A percentile compares a stretch with the other conserved stretches of the same genome.
phyloP scores from a whole-genome alignment of 2,888 invertebrate species.

The Tipula confusa region DNA sequence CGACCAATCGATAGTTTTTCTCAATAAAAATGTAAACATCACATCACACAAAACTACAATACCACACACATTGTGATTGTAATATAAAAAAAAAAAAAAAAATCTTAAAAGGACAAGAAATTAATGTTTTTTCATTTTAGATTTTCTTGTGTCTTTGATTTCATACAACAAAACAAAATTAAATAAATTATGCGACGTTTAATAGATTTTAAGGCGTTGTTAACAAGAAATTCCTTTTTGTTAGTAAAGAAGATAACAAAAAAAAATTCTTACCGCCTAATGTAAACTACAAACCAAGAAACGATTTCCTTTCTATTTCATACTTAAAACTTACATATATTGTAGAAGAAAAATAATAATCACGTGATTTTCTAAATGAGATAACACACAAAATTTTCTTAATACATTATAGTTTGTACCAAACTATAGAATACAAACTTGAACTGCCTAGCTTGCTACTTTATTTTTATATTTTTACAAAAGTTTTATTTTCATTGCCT shows the following conservation, averaged over 20 bases:
- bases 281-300: too few relatives aligned
- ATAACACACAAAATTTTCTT: neutral
- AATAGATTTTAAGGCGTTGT: neutral
- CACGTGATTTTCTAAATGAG: neutral
- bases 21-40: slow-evolving; percentile 3
- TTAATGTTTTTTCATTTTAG: neutral
- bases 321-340: too few relatives aligned
- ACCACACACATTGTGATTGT: neutral
- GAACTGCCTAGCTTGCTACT: neutral
- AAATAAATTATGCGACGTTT: neutral
- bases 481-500: neutral
- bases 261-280: neutral
- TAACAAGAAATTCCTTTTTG: neutral
- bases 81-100: neutral
- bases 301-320: neutral
- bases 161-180: neutral
- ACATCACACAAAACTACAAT: neutral
- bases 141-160: neutral
- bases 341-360: too few relatives aligned
- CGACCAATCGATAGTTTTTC: neutral
- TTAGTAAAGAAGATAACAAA: neutral
- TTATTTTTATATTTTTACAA: neutral
- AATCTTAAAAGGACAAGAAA: neutral
- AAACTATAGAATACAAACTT: neutral
- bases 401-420: neutral